Evolutionary conservation across 2,113 vertebrate genomes (phyloP).

Genomic region (Corythoichthys haematopterus): DNA sequence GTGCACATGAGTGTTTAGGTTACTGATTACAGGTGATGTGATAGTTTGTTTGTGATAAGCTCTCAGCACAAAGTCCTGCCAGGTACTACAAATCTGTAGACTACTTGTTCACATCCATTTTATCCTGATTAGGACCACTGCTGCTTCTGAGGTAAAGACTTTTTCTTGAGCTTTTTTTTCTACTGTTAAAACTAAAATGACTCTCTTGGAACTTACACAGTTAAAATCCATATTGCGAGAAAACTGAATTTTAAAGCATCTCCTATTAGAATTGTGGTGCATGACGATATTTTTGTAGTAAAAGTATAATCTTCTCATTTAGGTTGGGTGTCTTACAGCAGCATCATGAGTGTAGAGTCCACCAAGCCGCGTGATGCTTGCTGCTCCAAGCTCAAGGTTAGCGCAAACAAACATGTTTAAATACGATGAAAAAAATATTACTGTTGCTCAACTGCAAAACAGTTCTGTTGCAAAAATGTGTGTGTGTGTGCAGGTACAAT

Average conservation of each 20-base stretch:
- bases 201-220: background rate
- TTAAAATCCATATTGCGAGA: background rate
- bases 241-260: background rate
- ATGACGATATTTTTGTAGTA: background rate
- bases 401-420: constrained; percentile 12
- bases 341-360: constrained; percentile 69
- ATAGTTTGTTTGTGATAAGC: constrained; percentile 57
- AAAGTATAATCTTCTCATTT: background rate
- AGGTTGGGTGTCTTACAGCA: background rate
- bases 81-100: constrained; percentile 10
- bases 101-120: constrained; percentile 11
- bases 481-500: too few species aligned
- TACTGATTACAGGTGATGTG: constrained; percentile 66
- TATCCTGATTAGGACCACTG: constrained; percentile 14
- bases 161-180: background rate
- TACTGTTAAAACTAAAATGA: background rate
- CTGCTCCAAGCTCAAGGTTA: constrained; percentile 74
- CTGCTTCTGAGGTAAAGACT: constrained; percentile 49
- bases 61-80: constrained; percentile 63
- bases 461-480: background rate
- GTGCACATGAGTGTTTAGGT: constrained; percentile 36
- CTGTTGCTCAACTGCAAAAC: background rate
- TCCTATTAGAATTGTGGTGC: background rate
- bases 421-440: background rate
- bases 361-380: constrained; percentile 46